These are phyloP conservation scores for Berghia stephanieae DNA, from an alignment of 1,140 invertebrate species.

Conservation along the genomic window DNA sequence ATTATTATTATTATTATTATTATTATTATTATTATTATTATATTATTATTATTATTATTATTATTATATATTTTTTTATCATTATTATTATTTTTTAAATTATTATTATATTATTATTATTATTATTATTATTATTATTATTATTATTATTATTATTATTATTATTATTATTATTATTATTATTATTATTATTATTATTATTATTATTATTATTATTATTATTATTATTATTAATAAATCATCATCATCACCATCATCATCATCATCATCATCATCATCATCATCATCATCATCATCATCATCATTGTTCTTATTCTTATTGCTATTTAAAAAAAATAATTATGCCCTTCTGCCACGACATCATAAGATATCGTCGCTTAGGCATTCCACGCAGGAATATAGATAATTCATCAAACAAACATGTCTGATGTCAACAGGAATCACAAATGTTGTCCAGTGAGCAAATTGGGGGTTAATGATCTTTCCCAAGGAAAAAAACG, in stretches of 20 bases:
- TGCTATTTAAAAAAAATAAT: not conserved
- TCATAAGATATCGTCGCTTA: no score
- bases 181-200: no score
- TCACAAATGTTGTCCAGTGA: not conserved
- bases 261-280: conserved; percentile 29
- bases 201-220: no score
- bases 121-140: conserved; percentile 10
- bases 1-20: conserved; percentile 24
- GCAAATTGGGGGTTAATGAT: not conserved
- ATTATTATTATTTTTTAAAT: not conserved
- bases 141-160: not conserved
- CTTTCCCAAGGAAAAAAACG: not conserved
- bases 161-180: no score
- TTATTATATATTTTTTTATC: conserved; percentile 2
- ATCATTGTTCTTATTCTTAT: conserved; percentile 4
- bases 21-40: conserved; percentile 22
- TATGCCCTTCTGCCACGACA: not conserved
- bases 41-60: conserved; percentile 24
- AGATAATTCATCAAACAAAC: no score
- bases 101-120: no score
- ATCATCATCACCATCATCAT: conserved; percentile 29
- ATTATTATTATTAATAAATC: conserved; percentile 22
- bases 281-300: conserved; percentile 29
- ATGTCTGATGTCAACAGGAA: no score
- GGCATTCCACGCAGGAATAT: no score